Evolutionary conservation across 2,113 vertebrate genomes (phyloP), one percentile per base, ranked within the genome.

Genomic region (Ageneiosus marmoratus): DNA sequence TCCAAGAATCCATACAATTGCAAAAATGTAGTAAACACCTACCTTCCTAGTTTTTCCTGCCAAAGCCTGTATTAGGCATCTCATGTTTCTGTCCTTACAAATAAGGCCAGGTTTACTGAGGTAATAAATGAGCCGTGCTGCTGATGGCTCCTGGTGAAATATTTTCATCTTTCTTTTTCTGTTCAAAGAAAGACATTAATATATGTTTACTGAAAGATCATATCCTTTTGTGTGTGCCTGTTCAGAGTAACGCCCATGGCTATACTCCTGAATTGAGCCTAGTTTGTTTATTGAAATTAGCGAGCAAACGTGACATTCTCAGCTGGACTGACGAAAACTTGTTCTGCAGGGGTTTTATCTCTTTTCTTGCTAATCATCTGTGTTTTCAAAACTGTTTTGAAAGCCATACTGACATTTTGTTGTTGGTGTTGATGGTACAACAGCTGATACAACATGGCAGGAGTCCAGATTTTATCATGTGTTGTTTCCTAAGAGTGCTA

Each of bases 1-100:
- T 44, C 24, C 24, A 46, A 70, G 20, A 70, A n/a, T 72, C 4
- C 69, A 81, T 3, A 20, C 13, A 72, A 15, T 37, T 27, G 77
- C 50, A 63, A 69, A 81, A 22, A 37, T 69, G 58, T 50, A 75
- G 50, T 27, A 70, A 70, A 73, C 5, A 34, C 34, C 58, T 46
- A 53, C 65, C 56, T 34, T 55, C 15, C 81, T 76, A 48, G 11
- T 67, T 67, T 67, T 58, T 53, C 56, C 46, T 74, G 55, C 55
- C 27, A 32, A 76, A 82, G 6, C 41, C 70, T 44, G 86, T 90
- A 88, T 90, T 86, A 83, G 85, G 51, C 84, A 44, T 89, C 91
- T 95, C 92, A 27, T 89, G 89, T 95, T 94, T 93, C 93, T 91
- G 88, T 91, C 90, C 92, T 88, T 85, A 86, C 89, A 84, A 88